Evolutionary conservation across 2,113 vertebrate species (phyloP).

Genomic region (Siniperca knerii): DNA sequence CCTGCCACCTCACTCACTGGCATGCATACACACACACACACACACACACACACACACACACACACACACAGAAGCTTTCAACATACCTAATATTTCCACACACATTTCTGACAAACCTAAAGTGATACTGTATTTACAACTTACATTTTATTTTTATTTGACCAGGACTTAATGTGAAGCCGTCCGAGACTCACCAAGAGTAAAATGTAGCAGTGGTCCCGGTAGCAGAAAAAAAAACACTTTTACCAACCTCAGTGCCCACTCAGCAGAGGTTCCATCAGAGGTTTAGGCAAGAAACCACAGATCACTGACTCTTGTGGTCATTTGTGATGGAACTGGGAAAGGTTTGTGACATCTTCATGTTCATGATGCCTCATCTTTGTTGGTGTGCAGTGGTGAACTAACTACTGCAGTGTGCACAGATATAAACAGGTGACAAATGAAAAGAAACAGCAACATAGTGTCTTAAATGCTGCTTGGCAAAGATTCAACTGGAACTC

Average conservation of each 20-base stretch:
- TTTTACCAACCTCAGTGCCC: neutral
- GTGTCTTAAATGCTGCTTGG: neutral
- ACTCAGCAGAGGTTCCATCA: neutral
- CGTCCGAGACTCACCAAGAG: neutral
- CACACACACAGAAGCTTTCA: constrained; percentile 10
- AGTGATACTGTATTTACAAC: neutral
- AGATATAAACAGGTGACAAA: neutral
- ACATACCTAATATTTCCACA: neutral
- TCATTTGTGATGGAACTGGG: neutral
- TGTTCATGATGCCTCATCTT: neutral
- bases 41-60: constrained; percentile 22
- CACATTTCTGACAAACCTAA: neutral
- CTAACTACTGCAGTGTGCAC: neutral
- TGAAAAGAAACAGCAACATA: neutral
- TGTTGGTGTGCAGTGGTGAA: neutral
- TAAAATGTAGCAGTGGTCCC: neutral
- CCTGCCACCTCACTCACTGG: constrained; percentile 45
- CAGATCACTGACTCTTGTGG: too few species aligned
- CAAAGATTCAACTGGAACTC: neutral
- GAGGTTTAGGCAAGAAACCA: neutral
- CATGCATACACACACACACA: constrained; percentile 14
- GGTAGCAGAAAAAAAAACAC: neutral
- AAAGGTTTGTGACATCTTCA: neutral
- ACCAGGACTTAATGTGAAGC: neutral
- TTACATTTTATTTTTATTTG: neutral